Base-by-base conservation (phyloP, 1,140 invertebrate genomes). In the Drosophila pectinifera region DNA sequence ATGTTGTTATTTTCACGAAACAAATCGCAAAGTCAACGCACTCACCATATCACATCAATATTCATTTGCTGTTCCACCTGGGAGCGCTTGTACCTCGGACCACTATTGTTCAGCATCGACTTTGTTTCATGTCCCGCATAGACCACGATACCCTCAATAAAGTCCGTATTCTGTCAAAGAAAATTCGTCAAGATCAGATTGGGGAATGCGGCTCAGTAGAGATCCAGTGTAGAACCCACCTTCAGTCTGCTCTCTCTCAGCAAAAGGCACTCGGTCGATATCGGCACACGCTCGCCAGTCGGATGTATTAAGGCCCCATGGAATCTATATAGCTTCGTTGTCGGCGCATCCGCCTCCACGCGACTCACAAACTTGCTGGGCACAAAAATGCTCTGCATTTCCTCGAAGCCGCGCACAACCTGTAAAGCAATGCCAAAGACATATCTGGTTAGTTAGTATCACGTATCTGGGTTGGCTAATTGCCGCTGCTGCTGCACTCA, bases 121-220 rank as follows among this genome's bases (percentile, higher is more conserved):
- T 99, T 99, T 2, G 98, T 99, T 94, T 99, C 98, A 93, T 98
- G 97, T 75, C 98, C 98, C 64, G 98, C 97, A 94, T 99, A 99
- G 28, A 99, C 96, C 39, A 99, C 98, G 81, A 99, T 96, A 61
- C 98, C 98, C 92, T 99, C 98, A 39, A 99, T 95, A 92, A 95
- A 99, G 73, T 94, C 94, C 24, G 94, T 94, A 82, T 92, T 92
- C 91, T 92, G 39, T 38, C 70, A 42, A 14, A 62, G 11, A 45
- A 1, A 16, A 16, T 24, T 3, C 7, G n/a, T 14, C 16, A 18
- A 10, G 31, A 53, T 36, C 13, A 3, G 11, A 31, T 13, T 42
- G 8, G 2, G 2, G 4, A 43, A 28, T 0, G 26, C 26, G 1
- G 22, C 22, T 22, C 22, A 22, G 22, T 1, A 26, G 7, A 16